phyloP scores from a whole-genome alignment of 2,888 invertebrate species.

The Hemistola chrysoprasaria region DNA sequence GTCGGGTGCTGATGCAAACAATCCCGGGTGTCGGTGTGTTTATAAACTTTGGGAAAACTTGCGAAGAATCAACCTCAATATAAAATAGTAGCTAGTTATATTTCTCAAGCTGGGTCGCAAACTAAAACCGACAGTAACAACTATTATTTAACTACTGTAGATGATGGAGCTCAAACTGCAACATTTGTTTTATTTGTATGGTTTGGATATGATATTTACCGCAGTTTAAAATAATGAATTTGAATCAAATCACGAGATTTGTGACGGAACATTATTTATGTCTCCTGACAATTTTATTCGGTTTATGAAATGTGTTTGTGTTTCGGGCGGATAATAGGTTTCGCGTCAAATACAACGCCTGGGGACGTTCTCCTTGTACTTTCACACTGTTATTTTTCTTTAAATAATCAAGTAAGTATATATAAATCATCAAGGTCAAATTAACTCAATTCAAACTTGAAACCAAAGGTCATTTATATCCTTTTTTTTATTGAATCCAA shows the following conservation, averaged over 20 bases:
- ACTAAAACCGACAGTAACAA: too few species aligned
- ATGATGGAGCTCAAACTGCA: slow-evolving; percentile 11
- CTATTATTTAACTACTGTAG: slow-evolving; percentile 11
- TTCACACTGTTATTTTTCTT: slow-evolving; percentile 34
- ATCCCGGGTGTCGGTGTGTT: slow-evolving; percentile 52
- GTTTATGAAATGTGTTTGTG: slow-evolving; percentile 35
- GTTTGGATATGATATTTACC: too few species aligned
- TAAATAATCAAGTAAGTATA: slow-evolving; percentile 29
- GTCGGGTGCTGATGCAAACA: slow-evolving; percentile 52
- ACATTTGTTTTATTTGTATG: too few species aligned
- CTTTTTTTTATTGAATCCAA: too few species aligned
- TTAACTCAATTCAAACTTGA: neutral
- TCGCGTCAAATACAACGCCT: slow-evolving; percentile 17
- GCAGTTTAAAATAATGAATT: too few species aligned
- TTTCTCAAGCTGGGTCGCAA: slow-evolving; percentile 30
- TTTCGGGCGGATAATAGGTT: slow-evolving; percentile 29
- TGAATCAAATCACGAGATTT: slow-evolving; percentile 24
- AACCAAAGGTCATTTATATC: too few species aligned
- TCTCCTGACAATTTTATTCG: slow-evolving; percentile 30
- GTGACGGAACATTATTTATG: slow-evolving; percentile 20
- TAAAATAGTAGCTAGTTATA: slow-evolving; percentile 38
- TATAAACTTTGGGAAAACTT: slow-evolving; percentile 58
- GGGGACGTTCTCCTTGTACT: slow-evolving; percentile 30
- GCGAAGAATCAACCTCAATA: slow-evolving; percentile 37
- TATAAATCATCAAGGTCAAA: slow-evolving; percentile 44